A percentile compares a stretch with the other conserved stretches of the same genome.
These are phyloP conservation scores for Melinopterus prodromus DNA, from an alignment of 2,888 invertebrate genomes.

Conservation along the genomic window DNA sequence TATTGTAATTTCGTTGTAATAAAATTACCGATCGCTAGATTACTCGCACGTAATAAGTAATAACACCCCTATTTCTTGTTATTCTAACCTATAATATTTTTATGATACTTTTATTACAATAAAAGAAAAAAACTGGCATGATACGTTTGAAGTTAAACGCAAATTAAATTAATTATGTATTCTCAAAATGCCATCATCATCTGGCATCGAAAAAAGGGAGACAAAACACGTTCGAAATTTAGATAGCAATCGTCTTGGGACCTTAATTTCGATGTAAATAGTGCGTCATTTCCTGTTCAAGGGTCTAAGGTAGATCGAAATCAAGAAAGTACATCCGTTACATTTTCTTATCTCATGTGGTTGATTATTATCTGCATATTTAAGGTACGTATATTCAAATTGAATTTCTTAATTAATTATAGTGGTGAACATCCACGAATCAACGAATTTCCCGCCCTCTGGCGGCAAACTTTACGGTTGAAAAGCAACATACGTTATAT, in stretches of 20 bases:
- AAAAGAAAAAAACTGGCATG: background rate
- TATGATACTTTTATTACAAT: background rate
- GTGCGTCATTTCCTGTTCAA: background rate
- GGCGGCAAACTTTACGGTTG: too few relatives aligned
- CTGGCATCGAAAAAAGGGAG: background rate
- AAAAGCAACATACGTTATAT: too few relatives aligned
- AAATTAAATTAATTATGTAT: too few relatives aligned
- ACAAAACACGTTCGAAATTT: background rate
- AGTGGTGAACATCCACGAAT: background rate
- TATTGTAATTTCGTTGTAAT: background rate
- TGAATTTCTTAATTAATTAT: background rate
- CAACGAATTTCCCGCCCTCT: too few relatives aligned
- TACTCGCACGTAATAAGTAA: background rate
- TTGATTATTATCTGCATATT: background rate
- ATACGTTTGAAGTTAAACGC: background rate
- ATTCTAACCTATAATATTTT: background rate
- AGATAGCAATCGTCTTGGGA: background rate
- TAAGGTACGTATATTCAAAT: background rate
- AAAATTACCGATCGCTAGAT: background rate
- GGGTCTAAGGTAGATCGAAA: background rate
- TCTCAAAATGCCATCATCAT: too few relatives aligned
- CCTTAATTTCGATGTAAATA: background rate
- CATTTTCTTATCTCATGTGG: background rate
- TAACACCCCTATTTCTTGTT: background rate
- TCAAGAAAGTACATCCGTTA: background rate